Evolutionary conservation across 2,888 invertebrate species (phyloP), one percentile per base, ranked within the genome.

Genomic region (Drosophila paramelanica): DNA sequence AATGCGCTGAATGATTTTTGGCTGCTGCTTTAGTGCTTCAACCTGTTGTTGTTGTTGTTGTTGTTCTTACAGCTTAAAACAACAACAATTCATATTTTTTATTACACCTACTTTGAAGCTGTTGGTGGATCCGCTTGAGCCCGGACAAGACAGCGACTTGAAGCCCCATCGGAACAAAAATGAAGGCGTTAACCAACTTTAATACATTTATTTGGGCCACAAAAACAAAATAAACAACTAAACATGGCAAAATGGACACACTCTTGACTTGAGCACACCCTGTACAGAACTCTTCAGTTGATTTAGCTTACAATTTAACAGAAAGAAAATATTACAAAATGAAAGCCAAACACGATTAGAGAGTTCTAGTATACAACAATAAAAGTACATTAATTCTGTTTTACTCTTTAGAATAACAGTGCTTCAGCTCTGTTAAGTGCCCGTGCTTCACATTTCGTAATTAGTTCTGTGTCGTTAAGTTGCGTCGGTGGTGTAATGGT

Each of bases 131-230:
- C 46, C 60, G 55, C 36, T 33, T 31, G 38, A 43, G 5, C 47
- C 14, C 23, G 14, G 49, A 46, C 36, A 27, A 52, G 33, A 45
- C 58, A 47, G 27, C 43, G 53, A 39, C 51, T 52, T 36, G 51
- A 33, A 39, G 49, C 33, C 42, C 27, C 42, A 33, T 46, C 14
- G 31, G 14, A 23, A 38, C 46, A 33, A 56, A 85, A 83, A 77
- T 77, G 82, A 80, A 86, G 89, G 89, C 90, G 89, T 90, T 82
- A 79, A 88, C 90, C 89, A 81, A 89, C 80, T 88, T 90, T 90
- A 88, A 90, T 90, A 86, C 88, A 90, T 90, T 90, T 90, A 90
- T 90, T 88, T 89, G 88, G 87, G 81, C 84, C 83, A 88, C 83
- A 81, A 86, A 73, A 67, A 17, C 59, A 73, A 68, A 60, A 55